These are phyloP conservation scores for Leucophora obtusa DNA, from an alignment of 2,888 invertebrate genomes.

Conservation along the genomic window DNA sequence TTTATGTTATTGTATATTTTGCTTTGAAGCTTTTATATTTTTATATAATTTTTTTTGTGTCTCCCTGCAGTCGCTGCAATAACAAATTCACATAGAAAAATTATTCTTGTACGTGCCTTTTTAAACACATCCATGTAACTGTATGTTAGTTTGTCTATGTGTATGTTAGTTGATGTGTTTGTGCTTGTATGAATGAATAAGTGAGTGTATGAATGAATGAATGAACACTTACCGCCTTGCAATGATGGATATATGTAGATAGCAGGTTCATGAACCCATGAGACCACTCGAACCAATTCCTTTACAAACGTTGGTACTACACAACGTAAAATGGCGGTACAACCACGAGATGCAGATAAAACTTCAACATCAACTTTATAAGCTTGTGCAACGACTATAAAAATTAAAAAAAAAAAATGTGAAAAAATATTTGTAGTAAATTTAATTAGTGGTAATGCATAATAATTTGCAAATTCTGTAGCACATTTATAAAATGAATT, in stretches of 20 bases:
- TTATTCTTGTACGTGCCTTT: constrained; percentile 31
- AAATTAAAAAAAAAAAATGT: constrained; percentile 19
- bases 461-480: too few species aligned
- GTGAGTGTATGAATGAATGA: constrained; percentile 63
- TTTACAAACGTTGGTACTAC: constrained; percentile 86
- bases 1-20: constrained; percentile 22
- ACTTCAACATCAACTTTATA: constrained; percentile 87
- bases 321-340: constrained; percentile 86
- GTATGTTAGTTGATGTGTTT: constrained; percentile 51
- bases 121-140: constrained; percentile 11
- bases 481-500: too few species aligned
- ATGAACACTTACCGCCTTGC: constrained; percentile 84
- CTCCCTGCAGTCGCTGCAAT: background rate
- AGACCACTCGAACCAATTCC: constrained; percentile 86
- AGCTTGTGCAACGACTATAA: constrained; percentile 85
- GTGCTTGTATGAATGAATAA: constrained; percentile 64
- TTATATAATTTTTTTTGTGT: constrained; percentile 26
- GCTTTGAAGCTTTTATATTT: constrained; percentile 48
- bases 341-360: constrained; percentile 84
- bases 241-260: constrained; percentile 86
- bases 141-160: background rate
- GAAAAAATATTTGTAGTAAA: background rate
- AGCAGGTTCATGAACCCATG: constrained; percentile 87
- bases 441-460: background rate
- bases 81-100: constrained; percentile 24